Conservation (phyloP, 2,797 vertebrate species). For the Anguilla pacifica region DNA sequence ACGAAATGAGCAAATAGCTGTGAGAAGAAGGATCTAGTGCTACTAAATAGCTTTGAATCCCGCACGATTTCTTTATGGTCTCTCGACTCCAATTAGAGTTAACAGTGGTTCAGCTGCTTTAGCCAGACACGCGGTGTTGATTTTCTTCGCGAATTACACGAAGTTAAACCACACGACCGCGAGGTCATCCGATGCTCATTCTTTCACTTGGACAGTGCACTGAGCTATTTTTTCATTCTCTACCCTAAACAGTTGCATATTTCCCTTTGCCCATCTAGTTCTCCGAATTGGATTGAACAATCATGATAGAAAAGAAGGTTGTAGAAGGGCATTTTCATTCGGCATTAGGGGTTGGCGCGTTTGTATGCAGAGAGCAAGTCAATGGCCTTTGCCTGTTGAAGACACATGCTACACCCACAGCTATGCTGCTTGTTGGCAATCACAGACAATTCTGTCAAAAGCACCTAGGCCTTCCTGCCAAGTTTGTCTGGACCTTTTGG, state of each 20-base stretch:
- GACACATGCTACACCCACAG: neutral
- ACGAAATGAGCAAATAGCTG: neutral
- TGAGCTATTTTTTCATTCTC: neutral
- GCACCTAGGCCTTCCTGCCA: neutral
- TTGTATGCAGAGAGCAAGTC: neutral
- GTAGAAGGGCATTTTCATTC: neutral
- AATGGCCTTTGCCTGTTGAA: neutral
- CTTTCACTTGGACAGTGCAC: neutral
- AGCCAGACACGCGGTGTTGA: neutral
- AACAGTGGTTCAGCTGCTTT: neutral
- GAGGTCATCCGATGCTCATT: neutral
- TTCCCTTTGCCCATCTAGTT: neutral
- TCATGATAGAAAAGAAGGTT: neutral
- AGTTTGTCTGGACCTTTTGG: neutral
- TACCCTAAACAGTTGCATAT: neutral
- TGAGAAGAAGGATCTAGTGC: neutral
- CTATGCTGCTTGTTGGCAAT: neutral
- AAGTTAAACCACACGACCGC: neutral
- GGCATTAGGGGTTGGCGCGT: neutral
- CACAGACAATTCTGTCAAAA: neutral
- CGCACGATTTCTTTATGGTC: neutral
- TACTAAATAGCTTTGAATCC: constrained; percentile 10
- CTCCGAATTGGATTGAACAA: neutral
- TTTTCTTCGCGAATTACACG: neutral
- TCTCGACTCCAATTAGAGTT: neutral